Evolutionary conservation across 2,888 invertebrate species (phyloP).

Genomic region (Pseudanteris insignis): DNA sequence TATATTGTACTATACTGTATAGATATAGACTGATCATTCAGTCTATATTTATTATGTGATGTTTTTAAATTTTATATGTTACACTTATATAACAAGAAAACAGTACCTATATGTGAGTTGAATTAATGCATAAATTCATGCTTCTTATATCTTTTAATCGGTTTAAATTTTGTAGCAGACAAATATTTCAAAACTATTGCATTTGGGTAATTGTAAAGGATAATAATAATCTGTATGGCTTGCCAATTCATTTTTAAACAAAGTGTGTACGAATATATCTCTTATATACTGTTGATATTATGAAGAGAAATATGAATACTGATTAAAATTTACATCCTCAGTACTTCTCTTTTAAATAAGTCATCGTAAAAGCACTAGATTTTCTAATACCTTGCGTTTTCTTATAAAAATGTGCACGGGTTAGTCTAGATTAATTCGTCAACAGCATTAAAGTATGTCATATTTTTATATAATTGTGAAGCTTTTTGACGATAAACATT

Average conservation of each 20-base stretch:
- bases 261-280: slow-evolving; percentile 17
- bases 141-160: too few species aligned
- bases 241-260: too few species aligned
- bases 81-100: slow-evolving; percentile 17
- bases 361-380: slow-evolving; percentile 24
- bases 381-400: slow-evolving; percentile 28
- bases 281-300: slow-evolving; percentile 23
- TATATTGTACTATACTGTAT: too few species aligned
- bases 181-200: too few species aligned
- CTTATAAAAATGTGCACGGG: slow-evolving; percentile 24
- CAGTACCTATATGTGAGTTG: slow-evolving; percentile 23
- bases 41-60: slow-evolving; percentile 33
- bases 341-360: slow-evolving; percentile 28
- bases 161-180: too few species aligned
- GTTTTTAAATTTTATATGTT: slow-evolving; percentile 28
- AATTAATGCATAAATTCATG: too few species aligned
- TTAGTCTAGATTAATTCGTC: slow-evolving; percentile 33
- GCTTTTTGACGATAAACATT: slow-evolving; percentile 22
- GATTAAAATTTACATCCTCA: slow-evolving; percentile 33
- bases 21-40: too few species aligned
- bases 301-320: slow-evolving; percentile 33
- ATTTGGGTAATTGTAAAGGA: too few species aligned
- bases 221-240: too few species aligned
- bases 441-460: slow-evolving; percentile 26
- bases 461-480: slow-evolving; percentile 41